phyloP scores from a whole-genome alignment of 2,113 vertebrate genomes.

The Takifugu bimaculatus region DNA sequence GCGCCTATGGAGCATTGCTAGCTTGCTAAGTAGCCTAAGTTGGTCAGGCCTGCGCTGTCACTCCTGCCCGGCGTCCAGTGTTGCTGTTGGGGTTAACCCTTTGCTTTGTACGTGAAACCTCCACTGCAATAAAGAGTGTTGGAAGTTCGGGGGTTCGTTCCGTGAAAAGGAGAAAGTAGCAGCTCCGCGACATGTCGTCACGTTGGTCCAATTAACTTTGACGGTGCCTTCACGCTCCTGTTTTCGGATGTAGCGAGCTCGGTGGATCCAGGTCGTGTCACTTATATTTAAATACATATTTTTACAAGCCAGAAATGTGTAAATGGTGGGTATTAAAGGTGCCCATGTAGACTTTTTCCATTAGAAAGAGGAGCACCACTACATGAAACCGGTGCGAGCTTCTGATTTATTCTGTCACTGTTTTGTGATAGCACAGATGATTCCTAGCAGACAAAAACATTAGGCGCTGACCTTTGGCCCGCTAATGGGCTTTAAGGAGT shows the following conservation, averaged over 20 bases:
- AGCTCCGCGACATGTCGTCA: not conserved
- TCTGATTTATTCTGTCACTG: no score
- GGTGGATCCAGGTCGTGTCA: not conserved
- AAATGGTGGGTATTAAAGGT: no score
- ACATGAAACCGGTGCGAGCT: no score
- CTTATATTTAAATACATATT: not conserved
- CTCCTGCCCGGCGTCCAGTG: slow-evolving; percentile 34
- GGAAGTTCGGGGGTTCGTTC: not conserved
- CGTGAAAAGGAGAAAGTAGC: not conserved
- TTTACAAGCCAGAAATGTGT: no score
- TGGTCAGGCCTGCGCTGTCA: slow-evolving; percentile 64
- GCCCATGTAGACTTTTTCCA: no score
- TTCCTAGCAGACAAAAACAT: slow-evolving; percentile 25
- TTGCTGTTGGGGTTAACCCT: slow-evolving; percentile 66
- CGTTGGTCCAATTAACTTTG: not conserved
- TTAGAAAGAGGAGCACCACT: no score
- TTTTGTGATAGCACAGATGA: slow-evolving; percentile 16
- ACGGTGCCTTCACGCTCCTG: not conserved
- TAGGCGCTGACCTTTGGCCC: slow-evolving; percentile 37
- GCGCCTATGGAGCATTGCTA: slow-evolving; percentile 49
- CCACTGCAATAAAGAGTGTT: not conserved
- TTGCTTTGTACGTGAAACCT: slow-evolving; percentile 23
- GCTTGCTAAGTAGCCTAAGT: slow-evolving; percentile 64
- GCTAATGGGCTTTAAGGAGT: slow-evolving; percentile 35
- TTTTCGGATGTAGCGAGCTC: not conserved